Base-by-base conservation (phyloP, 2,888 invertebrate species). In the Lasioglossum leucozonium region DNA sequence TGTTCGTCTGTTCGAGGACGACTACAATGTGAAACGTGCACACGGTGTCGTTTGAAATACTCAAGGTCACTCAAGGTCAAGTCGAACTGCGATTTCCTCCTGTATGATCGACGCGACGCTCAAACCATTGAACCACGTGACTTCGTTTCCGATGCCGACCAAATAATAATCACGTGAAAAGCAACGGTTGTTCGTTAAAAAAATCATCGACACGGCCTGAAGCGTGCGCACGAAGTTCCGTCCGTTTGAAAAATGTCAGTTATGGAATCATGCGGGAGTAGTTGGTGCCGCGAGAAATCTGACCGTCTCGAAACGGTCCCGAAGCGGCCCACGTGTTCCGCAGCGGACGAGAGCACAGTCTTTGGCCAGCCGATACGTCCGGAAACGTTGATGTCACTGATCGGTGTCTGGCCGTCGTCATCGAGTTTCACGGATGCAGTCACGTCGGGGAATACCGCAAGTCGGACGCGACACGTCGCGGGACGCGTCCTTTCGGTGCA, bases 371-470 rank as follows among this genome's bases (percentile, higher is more conserved):
- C 1, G 34, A 30, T 81, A n/a, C 40, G 26, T 62, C 37, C 58
- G 82, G 55, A 77, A 82, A 40, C 30, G 26, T 22, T 13, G 37
- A 18, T 74, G 71, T 75, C 74, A 62, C 30, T 40, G 81, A 82
- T 82, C 81, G 47, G 47, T 62, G 62, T 71, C 47, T 42, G 34
- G 8, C 74, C 42, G n/a, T 18, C 58, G 62, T 72, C 81, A 67
- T 83, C 76, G 71, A 72, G 82, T 72, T 75, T 75, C 76, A 55
- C 55, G 83, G 72, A n/a, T 47, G 67, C 72, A 13, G 82, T 40
- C 81, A 55, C 18, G 74, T 40, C 62, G 74, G 71, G 47, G 75
- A 82, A 82, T 75, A 80, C 74, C 74, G 58, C 80, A 75, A 72
- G 74, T 81, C 71, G 18, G 80, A 40, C 51, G 71, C 71, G n/a